phyloP scores from a whole-genome alignment of 2,113 vertebrate genomes.

The Leptosomus discolor region DNA sequence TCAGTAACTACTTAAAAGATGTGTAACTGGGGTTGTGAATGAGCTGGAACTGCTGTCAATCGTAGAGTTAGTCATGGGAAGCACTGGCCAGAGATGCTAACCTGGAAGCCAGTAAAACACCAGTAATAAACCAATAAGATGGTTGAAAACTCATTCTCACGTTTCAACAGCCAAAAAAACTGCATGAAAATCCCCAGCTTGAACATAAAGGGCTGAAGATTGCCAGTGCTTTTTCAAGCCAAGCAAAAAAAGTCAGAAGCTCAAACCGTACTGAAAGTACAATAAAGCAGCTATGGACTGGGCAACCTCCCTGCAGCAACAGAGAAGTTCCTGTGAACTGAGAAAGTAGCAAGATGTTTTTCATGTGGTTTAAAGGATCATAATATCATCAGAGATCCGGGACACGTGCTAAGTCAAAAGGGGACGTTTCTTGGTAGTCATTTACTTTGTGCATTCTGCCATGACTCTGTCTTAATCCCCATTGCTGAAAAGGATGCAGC shows the following conservation, averaged over 20 bases:
- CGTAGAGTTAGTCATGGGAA: neutral
- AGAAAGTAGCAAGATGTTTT: neutral
- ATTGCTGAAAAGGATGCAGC: neutral
- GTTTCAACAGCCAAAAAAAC: neutral
- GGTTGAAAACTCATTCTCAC: neutral
- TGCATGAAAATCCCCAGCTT: neutral
- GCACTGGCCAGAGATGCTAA: neutral
- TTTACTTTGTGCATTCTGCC: neutral
- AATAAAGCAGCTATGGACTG: neutral
- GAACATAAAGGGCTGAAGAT: neutral
- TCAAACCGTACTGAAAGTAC: neutral
- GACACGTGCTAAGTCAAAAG: neutral
- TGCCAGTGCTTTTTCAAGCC: neutral
- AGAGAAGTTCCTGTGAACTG: neutral
- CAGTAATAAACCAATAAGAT: neutral
- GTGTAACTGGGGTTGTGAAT: neutral
- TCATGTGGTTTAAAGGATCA: neutral
- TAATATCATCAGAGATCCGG: neutral
- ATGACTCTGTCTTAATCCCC: neutral
- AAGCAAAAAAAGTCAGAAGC: neutral
- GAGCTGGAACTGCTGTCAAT: neutral
- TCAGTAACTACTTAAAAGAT: neutral
- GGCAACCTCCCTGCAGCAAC: neutral
- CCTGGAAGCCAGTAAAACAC: neutral
- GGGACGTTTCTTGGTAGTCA: neutral